Base-by-base conservation (phyloP, 37 sponge, comb jelly and placozoan species). In the Ianthella basta region DNA sequence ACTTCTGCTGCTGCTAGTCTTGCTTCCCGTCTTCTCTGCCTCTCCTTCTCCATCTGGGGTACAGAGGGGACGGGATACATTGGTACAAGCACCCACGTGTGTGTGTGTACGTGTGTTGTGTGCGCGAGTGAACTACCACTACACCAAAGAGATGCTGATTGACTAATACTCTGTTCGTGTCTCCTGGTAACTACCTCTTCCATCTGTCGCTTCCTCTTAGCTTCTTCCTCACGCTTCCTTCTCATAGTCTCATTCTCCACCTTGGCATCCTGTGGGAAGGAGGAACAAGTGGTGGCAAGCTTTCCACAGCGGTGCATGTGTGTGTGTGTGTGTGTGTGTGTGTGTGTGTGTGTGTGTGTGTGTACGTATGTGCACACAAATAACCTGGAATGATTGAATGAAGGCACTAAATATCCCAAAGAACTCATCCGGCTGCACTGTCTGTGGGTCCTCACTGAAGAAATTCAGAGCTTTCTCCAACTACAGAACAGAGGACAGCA, bases 321-420 rank as follows among this genome's bases (percentile, higher is more conserved):
- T 44, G 8, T 3, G 50, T 44, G 8, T 3, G 10, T 8, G 15
- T 1, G 25, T 70, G 36, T 33, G 72, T 70, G 36, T 70, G 36
- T 33, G 72, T 33, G 36, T 33, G 72, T 27, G 36, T 44, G 50
- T 44, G 50, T 44, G 29, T 20, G n/a, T 27, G 50, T 44, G 50
- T 44, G 50, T 44, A 8, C 8, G 50, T 44, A 8, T 44, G 50
- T 44, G 50, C 8, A 3, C 8, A 16, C 21, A 64, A 83, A 59
- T 67, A 79, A 89, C 95, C 24, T 68, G 65, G 57, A 95, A 90
- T 30, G 93, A 90, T 39, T 78, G 74, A 0, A 95, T 81, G 84
- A 95, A 95, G 25, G 68, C 72, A 23, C 66, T 25, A 73, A 95
- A 95, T 30, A 81, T 90, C n/a, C 87, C 88, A 72, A 95, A 90